These are phyloP conservation scores for Hipposideros armiger DNA, from an alignment of 2,113 vertebrate genomes.

Conservation along the genomic window DNA sequence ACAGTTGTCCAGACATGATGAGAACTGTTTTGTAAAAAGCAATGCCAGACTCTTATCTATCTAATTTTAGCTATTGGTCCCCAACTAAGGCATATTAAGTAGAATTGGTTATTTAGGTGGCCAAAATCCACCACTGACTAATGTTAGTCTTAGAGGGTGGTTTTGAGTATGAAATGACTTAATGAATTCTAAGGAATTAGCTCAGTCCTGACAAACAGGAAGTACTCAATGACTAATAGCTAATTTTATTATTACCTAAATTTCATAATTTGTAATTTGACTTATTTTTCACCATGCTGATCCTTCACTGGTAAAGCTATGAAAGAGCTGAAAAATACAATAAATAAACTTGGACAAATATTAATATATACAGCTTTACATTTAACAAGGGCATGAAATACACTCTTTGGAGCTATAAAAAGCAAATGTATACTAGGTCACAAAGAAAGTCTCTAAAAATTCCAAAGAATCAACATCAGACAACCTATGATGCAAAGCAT, in stretches of 20 bases:
- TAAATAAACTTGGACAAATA: not conserved
- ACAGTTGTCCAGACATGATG: not conserved
- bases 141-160: not conserved
- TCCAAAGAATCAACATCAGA: conserved; percentile 20
- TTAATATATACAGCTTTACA: not conserved
- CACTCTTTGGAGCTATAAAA: not conserved
- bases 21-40: not conserved
- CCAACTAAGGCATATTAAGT: not conserved
- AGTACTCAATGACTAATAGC: not conserved
- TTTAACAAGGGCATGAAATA: not conserved
- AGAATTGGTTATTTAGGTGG: not conserved
- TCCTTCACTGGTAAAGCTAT: not conserved
- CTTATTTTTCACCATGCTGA: not conserved
- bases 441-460: not conserved
- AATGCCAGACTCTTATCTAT: not conserved
- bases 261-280: not conserved
- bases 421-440: not conserved
- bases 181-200: not conserved
- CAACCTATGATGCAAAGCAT: conserved; percentile 10
- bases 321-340: not conserved
- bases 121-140: not conserved
- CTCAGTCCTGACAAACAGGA: not conserved
- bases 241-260: not conserved
- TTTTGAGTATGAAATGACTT: not conserved
- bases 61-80: not conserved